phyloP scores from a whole-genome alignment of 2,888 invertebrate genomes.

The Carabus problematicus region DNA sequence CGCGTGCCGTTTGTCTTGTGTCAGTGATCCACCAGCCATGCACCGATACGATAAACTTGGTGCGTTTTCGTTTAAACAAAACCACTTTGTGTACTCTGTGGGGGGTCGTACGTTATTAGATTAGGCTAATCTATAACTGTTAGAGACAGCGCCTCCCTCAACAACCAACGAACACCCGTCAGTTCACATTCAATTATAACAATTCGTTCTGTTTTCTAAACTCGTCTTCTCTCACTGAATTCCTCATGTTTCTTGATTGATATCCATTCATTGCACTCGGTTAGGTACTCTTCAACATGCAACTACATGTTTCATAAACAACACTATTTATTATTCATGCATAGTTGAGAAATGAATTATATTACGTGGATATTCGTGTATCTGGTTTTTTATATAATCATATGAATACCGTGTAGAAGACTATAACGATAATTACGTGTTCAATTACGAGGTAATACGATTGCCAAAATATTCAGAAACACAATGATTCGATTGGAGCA shows the following conservation, averaged over 20 bases:
- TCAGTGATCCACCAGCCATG: not conserved
- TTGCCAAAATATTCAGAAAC: no score
- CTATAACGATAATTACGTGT: no score
- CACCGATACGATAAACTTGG: conserved; percentile 7
- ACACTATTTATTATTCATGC: not conserved
- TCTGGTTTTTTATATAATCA: no score
- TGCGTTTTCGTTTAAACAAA: conserved; percentile 17
- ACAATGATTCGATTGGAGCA: no score
- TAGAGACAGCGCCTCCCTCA: conserved; percentile 7
- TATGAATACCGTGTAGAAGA: no score
- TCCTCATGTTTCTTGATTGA: not conserved
- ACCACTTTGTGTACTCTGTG: conserved; percentile 23
- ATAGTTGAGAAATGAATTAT: no score
- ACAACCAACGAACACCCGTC: conserved; percentile 1
- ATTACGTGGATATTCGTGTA: no score
- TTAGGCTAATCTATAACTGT: conserved; percentile 21
- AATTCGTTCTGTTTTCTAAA: not conserved
- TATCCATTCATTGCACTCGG: not conserved
- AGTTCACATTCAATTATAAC: conserved; percentile 15
- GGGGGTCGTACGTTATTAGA: conserved; percentile 24
- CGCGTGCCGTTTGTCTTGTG: conserved; percentile 19
- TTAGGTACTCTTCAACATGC: not conserved
- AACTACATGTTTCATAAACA: conserved; percentile 1
- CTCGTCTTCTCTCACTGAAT: not conserved
- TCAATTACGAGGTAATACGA: no score